Percentiles rank a stretch among this genome's conserved stretches.
Evolutionary conservation across 2,888 invertebrate species (phyloP).

Genomic region (Strigamia crassipes): DNA sequence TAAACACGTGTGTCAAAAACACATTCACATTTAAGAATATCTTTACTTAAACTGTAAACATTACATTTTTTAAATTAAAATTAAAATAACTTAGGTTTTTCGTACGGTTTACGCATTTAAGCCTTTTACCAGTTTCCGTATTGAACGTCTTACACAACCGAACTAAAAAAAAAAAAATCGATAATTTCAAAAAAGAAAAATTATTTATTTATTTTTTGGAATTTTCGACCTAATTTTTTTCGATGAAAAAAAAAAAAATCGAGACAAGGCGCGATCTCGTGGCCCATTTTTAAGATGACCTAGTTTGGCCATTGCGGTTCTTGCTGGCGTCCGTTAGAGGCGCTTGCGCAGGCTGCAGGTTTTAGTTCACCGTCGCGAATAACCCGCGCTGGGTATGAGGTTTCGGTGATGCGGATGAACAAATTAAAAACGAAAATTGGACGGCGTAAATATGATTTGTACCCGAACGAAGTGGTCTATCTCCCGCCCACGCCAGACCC

Average conservation of each 20-base stretch:
- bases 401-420: conserved; percentile 56
- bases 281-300: conserved; percentile 22
- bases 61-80: too few relatives aligned
- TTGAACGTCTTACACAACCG: too few relatives aligned
- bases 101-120: too few relatives aligned
- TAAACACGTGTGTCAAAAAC: too few relatives aligned
- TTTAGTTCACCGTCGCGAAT: background rate
- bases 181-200: background rate
- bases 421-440: conserved; percentile 59
- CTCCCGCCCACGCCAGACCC: conserved; percentile 51
- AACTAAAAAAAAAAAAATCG: too few relatives aligned
- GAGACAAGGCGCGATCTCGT: conserved; percentile 17
- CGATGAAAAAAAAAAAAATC: background rate
- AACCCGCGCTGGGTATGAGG: background rate
- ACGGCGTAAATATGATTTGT: conserved; percentile 54
- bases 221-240: background rate
- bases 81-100: too few relatives aligned
- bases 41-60: too few relatives aligned
- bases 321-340: background rate
- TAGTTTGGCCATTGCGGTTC: background rate
- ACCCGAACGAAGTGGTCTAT: conserved; percentile 57
- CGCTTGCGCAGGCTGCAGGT: background rate
- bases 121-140: too few relatives aligned
- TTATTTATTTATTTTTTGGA: background rate
- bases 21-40: too few relatives aligned